Evolutionary conservation across 2,888 invertebrate genomes (phyloP).

Genomic region (Agriotes lineatus): DNA sequence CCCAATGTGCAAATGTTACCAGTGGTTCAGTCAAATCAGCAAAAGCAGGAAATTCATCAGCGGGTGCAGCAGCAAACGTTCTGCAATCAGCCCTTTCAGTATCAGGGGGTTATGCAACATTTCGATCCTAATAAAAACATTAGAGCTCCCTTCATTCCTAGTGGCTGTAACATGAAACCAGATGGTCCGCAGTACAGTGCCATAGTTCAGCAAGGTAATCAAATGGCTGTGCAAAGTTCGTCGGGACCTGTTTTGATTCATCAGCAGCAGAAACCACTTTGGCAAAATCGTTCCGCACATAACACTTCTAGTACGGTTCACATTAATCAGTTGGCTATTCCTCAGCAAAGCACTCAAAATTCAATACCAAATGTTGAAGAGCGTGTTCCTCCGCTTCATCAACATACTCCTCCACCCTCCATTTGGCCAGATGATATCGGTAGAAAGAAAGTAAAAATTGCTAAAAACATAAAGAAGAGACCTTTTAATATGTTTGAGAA

Average conservation of each 20-base stretch:
- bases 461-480: constrained; percentile 70
- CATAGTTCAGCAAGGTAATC: constrained; percentile 45
- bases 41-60: constrained; percentile 50
- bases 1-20: constrained; percentile 61
- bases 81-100: constrained; percentile 50
- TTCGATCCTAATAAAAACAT: constrained; percentile 62
- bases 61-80: constrained; percentile 53
- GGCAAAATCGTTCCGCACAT: constrained; percentile 55
- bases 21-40: constrained; percentile 54
- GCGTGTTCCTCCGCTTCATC: constrained; percentile 80
- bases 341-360: constrained; percentile 54
- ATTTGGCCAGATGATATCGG: constrained; percentile 71
- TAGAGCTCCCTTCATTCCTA: constrained; percentile 53
- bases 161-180: constrained; percentile 43
- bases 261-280: constrained; percentile 58
- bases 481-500: constrained; percentile 67
- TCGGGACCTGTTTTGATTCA: constrained; percentile 35
- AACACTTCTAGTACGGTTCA: constrained; percentile 59
- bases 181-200: constrained; percentile 41
- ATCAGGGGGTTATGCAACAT: constrained; percentile 56
- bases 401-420: constrained; percentile 73
- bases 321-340: constrained; percentile 55
- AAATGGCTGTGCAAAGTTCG: constrained; percentile 25
- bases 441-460: constrained; percentile 71
- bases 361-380: constrained; percentile 70